Percentiles rank a stretch among this genome's conserved stretches.
Conservation (phyloP, 2,797 vertebrate genomes). For the Eurystomus glaucurus region DNA sequence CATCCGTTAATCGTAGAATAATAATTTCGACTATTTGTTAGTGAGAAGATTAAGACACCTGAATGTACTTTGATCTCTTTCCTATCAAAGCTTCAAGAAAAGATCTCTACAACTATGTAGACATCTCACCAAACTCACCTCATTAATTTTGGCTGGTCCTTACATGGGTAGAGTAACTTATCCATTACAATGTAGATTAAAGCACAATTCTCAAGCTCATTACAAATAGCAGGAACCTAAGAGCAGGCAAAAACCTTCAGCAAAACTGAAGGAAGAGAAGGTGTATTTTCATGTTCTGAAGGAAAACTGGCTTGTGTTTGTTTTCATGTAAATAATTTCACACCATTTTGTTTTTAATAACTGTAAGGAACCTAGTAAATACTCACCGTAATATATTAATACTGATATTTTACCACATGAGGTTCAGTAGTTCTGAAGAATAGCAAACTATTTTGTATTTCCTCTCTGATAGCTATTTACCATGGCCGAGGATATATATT, state of each 20-base stretch:
- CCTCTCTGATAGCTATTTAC: background rate
- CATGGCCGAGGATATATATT: background rate
- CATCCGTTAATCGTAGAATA: background rate
- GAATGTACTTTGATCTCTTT: background rate
- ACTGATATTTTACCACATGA: background rate
- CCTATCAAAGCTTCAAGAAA: background rate
- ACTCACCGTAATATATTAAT: background rate
- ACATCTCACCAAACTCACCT: background rate
- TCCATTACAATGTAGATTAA: background rate
- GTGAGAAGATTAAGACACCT: background rate
- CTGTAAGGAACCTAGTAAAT: background rate
- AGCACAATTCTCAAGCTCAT: background rate
- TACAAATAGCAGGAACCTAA: background rate
- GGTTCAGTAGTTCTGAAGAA: conserved; percentile 1
- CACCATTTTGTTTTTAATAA: background rate
- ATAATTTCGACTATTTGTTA: background rate
- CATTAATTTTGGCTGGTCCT: background rate
- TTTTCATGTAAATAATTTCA: background rate
- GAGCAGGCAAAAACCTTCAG: background rate
- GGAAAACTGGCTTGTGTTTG: background rate
- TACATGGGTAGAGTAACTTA: background rate
- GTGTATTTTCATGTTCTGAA: background rate
- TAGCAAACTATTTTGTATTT: background rate
- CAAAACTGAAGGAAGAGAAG: background rate
- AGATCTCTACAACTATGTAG: background rate